A percentile compares a stretch with the other conserved stretches of the same genome.
Evolutionary conservation across 2,113 vertebrate genomes (phyloP).

Genomic region (Gopherus evgoodei): DNA sequence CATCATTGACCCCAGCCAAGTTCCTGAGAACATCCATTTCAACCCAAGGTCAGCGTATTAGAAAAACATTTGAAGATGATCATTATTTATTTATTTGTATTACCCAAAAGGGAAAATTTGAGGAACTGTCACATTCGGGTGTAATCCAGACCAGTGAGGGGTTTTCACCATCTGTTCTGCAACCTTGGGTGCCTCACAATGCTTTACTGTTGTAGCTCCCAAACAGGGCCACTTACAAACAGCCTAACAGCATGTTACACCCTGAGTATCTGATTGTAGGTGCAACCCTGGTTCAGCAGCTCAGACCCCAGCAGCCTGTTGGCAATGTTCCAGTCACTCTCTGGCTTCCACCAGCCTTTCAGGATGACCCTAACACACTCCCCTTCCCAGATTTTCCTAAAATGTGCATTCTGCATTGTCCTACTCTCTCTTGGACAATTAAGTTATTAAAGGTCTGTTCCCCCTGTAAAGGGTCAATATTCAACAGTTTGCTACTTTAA

Average conservation of each 20-base stretch:
- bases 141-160: background rate
- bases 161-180: background rate
- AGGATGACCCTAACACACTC: background rate
- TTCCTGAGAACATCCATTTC: conserved; percentile 76
- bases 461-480: background rate
- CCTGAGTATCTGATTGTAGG: background rate
- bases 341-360: background rate
- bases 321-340: background rate
- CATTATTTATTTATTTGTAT: background rate
- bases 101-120: background rate
- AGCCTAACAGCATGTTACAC: background rate
- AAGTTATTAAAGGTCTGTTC: background rate
- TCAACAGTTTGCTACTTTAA: background rate
- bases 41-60: conserved; percentile 74
- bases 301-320: background rate
- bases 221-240: background rate
- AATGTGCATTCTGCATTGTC: background rate
- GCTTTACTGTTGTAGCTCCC: background rate
- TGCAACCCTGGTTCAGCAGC: background rate
- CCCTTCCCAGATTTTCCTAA: background rate
- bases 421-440: background rate
- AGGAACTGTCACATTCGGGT: background rate
- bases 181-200: background rate
- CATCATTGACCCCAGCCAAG: conserved; percentile 68
- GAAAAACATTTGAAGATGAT: background rate